Base-by-base conservation (phyloP, 2,888 invertebrate species). In the Papilio demoleus region DNA sequence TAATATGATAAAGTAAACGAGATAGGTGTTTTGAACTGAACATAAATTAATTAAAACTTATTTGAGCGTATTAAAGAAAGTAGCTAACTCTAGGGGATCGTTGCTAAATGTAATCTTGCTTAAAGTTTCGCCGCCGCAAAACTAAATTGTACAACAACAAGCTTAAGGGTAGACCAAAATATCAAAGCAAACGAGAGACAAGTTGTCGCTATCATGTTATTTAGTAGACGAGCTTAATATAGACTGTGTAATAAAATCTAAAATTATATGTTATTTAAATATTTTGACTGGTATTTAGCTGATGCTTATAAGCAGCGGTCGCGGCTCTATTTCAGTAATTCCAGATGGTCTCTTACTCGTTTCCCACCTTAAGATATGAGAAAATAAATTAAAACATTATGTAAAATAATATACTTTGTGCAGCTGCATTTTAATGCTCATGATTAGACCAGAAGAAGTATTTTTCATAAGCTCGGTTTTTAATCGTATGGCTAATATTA, bases 71-170 rank as follows among this genome's bases (percentile, higher is more conserved):
- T 53, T 27, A 53, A 53, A 53, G 53, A 53, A 27, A 50, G 50
- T 24, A 47, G 8, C 22, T 19, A 27, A 53, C 53, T 53, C 53
- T 1, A 53, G 27, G 53, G 53, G 31, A 53, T 53, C 53, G 53
- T 53, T 31, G 31, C 11, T 53, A 53, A 53, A 53, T 53, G 53
- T 53, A 53, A 53, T 31, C 53, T 53, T 53, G 53, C 31, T n/a
- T 31, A 53, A 53, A 27, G 27, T 53, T 53, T 31, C n/a, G 53
- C 27, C n/a, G 53, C 27, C 53, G 27, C 53, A 53, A 53, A 53
- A 53, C 53, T 53, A 53, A 31, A 27, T 27, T 27, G 50, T 27
- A 53, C 53, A 42, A 53, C 53, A 42, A 50, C 47, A 27, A 53
- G 53, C 31, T 53, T 53, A 31, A 17, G 31, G 53, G 53, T 14